These are phyloP conservation scores for Lemur catta DNA, from an alignment of 2,797 vertebrate species.

Conservation along the genomic window DNA sequence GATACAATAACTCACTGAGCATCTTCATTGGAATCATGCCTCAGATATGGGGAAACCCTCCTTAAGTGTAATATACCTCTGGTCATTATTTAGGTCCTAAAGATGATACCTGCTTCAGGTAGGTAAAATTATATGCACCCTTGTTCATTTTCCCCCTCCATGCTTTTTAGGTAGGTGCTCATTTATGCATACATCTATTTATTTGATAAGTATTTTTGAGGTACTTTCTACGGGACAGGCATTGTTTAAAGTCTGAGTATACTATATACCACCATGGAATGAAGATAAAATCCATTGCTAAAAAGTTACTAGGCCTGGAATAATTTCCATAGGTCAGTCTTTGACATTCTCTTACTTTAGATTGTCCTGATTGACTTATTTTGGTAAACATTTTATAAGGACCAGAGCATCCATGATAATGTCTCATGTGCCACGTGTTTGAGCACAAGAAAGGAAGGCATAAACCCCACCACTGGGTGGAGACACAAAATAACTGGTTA, in stretches of 20 bases:
- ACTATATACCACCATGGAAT: background rate
- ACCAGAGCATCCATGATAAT: background rate
- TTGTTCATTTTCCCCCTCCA: background rate
- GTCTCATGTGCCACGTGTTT: background rate
- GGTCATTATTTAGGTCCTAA: background rate
- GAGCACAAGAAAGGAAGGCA: background rate
- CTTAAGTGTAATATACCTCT: accelerated
- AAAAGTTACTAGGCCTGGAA: background rate
- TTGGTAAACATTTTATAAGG: background rate
- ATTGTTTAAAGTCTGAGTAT: background rate
- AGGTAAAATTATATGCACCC: background rate
- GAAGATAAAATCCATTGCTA: background rate
- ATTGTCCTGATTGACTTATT: background rate
- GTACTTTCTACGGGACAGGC: background rate
- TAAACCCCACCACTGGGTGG: background rate
- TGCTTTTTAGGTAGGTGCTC: background rate
- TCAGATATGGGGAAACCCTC: background rate
- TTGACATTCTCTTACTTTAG: background rate
- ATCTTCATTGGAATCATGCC: background rate
- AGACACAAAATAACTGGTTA: background rate
- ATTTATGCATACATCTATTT: background rate
- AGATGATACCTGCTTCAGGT: background rate
- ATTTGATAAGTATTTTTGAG: background rate
- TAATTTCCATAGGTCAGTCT: background rate
- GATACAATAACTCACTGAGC: accelerated